Base-by-base conservation (phyloP, 2,113 vertebrate species). In the Tragulus kanchil region DNA sequence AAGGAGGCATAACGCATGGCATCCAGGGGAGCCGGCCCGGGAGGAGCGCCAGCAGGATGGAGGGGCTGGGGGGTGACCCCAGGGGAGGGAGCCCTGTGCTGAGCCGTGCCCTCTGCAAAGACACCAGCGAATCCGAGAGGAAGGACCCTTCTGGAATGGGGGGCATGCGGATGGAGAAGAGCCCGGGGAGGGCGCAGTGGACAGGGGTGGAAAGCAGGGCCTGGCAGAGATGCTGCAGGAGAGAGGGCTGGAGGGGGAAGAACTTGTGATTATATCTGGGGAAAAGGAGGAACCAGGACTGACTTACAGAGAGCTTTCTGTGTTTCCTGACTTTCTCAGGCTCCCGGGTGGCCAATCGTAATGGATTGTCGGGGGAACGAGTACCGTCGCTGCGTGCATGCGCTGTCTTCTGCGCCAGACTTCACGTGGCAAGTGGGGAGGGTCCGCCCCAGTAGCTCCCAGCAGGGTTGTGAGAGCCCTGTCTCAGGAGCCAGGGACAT, bases 351-450 rank as follows among this genome's bases (percentile, higher is more conserved):
- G 6, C 83, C 3, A 8, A 0, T 6, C 0, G 3, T 36, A 4
- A 58, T 58, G 45, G 77, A 19, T 1, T 0, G 0, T 26, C 9
- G 0, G 0, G 36, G 61, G 25, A 48, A 48, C 0, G 8, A 31
- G 17, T 28, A 0, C 2, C 14, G 48, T 23, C 4, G n/a, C 69
- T 7, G 2, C 17, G 0, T 3, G 25, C 0, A 1, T 5, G 2
- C 0, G 11, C 1, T 11, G 59, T 6, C 6, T 23, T 7, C 15
- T 1, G 3, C 28, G 0, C 25, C 12, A 2, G 5, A 1, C 59
- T 28, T n/a, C 2, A 13, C 2, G 0, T 3, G 8, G 28, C 58
- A 28, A 31, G 73, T 50, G 0, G 36, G 16, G 14, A 64, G 15
- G 50, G 21, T 52, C 14, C 42, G 6, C 25, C 3, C 1, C 77